Conservation (phyloP, 2,797 vertebrate species). For the Meda fulgida region DNA sequence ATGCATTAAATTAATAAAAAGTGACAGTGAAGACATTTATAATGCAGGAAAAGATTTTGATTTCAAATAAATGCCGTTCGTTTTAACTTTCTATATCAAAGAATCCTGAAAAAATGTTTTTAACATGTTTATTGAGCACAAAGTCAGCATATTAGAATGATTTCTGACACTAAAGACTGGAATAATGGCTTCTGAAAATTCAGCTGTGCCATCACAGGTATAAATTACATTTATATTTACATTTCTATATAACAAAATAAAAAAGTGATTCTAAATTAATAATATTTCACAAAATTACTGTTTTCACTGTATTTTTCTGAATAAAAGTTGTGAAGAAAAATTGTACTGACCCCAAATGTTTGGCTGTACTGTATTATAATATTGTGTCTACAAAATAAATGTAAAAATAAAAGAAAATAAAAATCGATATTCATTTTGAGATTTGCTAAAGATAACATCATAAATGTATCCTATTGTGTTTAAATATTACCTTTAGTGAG, state of each 20-base stretch:
- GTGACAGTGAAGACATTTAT: neutral
- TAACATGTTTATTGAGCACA: neutral
- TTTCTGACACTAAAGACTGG: neutral
- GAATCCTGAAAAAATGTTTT: neutral
- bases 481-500: constrained; percentile 6
- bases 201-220: neutral
- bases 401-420: neutral
- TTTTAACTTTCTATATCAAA: neutral
- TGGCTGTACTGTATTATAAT: neutral
- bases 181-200: neutral
- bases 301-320: neutral
- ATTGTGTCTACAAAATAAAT: neutral
- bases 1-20: neutral
- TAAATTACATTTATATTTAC: neutral
- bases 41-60: neutral
- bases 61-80: neutral
- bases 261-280: neutral
- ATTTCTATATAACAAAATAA: neutral
- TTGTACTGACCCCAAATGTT: neutral
- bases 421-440: neutral
- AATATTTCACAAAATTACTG: neutral
- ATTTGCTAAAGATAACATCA: neutral
- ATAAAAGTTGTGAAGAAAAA: neutral
- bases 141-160: constrained; percentile 1
- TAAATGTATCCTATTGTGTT: neutral